These are phyloP conservation scores for Drosophila bifasciata DNA, from an alignment of 1,140 invertebrate species.

Conservation along the genomic window DNA sequence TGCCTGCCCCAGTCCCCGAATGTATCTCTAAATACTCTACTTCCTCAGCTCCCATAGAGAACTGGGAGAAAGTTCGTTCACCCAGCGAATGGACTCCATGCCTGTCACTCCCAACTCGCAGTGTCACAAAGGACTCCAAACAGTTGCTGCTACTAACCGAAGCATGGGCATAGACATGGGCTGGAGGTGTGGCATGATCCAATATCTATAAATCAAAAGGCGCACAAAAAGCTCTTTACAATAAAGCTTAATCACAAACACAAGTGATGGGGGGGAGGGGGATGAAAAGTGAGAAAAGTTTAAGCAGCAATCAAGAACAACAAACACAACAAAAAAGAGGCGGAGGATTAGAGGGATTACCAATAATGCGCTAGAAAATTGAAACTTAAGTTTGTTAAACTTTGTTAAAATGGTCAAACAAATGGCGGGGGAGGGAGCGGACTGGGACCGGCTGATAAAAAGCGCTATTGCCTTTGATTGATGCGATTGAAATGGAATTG, in stretches of 20 bases:
- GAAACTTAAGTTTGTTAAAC: slow-evolving; percentile 63
- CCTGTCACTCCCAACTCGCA: background rate
- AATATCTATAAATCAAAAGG: slow-evolving; percentile 78
- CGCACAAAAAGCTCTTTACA: slow-evolving; percentile 65
- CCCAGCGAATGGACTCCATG: too few species aligned
- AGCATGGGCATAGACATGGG: background rate
- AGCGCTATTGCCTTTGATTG: slow-evolving; percentile 48
- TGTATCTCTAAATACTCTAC: too few species aligned
- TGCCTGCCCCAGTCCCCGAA: background rate
- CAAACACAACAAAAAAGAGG: slow-evolving; percentile 33
- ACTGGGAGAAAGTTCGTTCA: too few species aligned
- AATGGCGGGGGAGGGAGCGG: background rate
- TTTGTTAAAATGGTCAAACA: slow-evolving; percentile 40
- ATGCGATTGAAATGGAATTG: slow-evolving; percentile 55
- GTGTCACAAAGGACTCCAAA: slow-evolving; percentile 12
- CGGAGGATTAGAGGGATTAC: slow-evolving; percentile 27
- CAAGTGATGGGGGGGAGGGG: too few species aligned
- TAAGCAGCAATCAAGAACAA: slow-evolving; percentile 56
- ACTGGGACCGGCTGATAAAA: slow-evolving; percentile 22
- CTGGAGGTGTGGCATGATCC: slow-evolving; percentile 51
- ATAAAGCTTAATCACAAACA: slow-evolving; percentile 62
- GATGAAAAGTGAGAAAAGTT: slow-evolving; percentile 50
- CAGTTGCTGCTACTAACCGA: background rate
- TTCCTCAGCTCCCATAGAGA: background rate
- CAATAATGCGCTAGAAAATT: slow-evolving; percentile 55